phyloP scores from a whole-genome alignment of 2,113 vertebrate genomes.

The Turdus rufiventris region DNA sequence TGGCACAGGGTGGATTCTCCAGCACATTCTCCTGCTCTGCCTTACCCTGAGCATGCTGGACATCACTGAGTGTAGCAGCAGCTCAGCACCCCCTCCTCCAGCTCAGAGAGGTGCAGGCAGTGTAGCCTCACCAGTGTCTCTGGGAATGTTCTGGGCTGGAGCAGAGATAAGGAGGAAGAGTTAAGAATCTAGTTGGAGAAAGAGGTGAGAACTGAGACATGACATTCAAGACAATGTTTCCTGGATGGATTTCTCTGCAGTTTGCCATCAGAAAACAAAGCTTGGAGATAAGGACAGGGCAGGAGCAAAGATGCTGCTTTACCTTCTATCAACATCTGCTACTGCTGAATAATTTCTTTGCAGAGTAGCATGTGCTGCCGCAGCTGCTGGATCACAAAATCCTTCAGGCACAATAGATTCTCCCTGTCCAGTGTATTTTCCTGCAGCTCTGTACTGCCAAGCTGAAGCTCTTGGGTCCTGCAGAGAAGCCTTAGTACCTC shows the following conservation, averaged over 20 bases:
- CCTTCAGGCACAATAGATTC: constrained; percentile 62
- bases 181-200: background rate
- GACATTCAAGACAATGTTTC: background rate
- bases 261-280: background rate
- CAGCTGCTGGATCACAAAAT: constrained; percentile 62
- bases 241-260: background rate
- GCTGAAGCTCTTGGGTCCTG: constrained; percentile 66
- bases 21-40: background rate
- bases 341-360: constrained; percentile 55
- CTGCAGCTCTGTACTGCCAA: constrained; percentile 65
- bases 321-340: constrained; percentile 64
- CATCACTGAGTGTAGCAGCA: constrained; percentile 47
- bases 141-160: constrained; percentile 54
- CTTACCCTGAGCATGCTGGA: constrained; percentile 47
- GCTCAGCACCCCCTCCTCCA: constrained; percentile 28
- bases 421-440: constrained; percentile 11
- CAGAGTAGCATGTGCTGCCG: constrained; percentile 62
- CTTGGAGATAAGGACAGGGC: background rate
- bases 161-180: background rate
- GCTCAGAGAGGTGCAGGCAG: constrained; percentile 34
- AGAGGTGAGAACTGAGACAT: background rate
- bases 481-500: constrained; percentile 72
- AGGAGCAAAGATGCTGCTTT: background rate
- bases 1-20: background rate
- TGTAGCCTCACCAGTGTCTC: constrained; percentile 5